Percentiles rank a stretch among this genome's conserved stretches.
These are phyloP conservation scores for Cheirogaleus medius DNA, from an alignment of 2,113 vertebrate genomes.

Conservation along the genomic window DNA sequence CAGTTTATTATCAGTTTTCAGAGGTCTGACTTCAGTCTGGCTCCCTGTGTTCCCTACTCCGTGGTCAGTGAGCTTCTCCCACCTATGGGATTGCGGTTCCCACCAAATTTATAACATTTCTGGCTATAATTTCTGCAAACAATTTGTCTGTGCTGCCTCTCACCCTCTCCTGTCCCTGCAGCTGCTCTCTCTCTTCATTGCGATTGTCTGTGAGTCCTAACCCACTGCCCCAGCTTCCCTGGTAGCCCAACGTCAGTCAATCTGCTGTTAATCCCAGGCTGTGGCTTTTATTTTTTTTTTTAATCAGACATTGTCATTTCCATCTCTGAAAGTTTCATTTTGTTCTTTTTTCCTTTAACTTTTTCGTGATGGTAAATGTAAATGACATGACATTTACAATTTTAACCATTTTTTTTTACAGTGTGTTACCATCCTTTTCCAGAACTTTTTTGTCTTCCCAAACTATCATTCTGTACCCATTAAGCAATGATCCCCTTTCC, in stretches of 20 bases:
- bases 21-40: not conserved
- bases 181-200: not conserved
- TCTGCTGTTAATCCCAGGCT: not conserved
- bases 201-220: not conserved
- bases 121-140: not conserved
- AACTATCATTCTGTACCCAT: no score
- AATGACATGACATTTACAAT: fast-evolving
- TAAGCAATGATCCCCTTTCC: not conserved
- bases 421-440: not conserved
- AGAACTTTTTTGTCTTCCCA: not conserved
- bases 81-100: not conserved
- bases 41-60: not conserved
- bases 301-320: not conserved
- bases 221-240: not conserved
- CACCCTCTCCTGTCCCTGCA: no score
- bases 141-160: not conserved
- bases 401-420: not conserved
- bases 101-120: not conserved
- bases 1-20: not conserved
- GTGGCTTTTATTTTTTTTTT: no score
- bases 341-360: not conserved
- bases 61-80: not conserved
- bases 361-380: not conserved
- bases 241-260: fast-evolving
- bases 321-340: not conserved